phyloP scores from a whole-genome alignment of 2,888 invertebrate genomes.

The Globia sparganii region DNA sequence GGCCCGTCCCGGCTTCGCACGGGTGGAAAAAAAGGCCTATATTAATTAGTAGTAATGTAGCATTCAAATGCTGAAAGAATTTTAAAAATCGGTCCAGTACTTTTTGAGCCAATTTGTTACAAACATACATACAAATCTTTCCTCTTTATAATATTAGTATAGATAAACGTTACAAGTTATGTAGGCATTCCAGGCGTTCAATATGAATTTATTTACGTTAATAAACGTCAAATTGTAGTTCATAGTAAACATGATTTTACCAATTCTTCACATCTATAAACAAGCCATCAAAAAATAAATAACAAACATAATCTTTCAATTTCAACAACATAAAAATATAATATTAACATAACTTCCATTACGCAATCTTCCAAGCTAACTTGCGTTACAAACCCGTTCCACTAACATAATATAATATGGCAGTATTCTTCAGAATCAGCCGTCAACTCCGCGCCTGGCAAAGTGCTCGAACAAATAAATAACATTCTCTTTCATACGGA shows the following conservation, averaged over 20 bases:
- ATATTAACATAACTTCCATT: background rate
- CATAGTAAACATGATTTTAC: background rate
- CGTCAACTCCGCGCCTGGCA: conserved; percentile 39
- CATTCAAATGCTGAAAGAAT: no score
- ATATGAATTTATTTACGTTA: no score
- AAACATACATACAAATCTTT: no score
- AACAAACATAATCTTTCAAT: background rate
- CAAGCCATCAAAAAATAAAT: background rate
- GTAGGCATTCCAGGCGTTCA: no score
- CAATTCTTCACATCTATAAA: background rate
- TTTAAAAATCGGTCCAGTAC: no score
- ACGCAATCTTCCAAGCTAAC: conserved; percentile 10
- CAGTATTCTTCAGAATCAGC: conserved; percentile 34
- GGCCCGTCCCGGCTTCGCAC: no score
- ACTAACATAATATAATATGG: conserved; percentile 40
- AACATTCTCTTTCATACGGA: conserved; percentile 65
- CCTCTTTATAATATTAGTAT: no score
- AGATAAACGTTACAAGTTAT: no score
- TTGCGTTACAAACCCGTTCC: conserved; percentile 32
- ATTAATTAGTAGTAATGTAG: no score
- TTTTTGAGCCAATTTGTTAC: no score
- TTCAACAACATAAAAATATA: background rate
- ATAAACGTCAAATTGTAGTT: background rate
- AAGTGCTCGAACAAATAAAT: conserved; percentile 68
- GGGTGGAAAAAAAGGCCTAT: no score